Conservation (phyloP, 2,888 invertebrate genomes). For the Tetragonula carbonaria region DNA sequence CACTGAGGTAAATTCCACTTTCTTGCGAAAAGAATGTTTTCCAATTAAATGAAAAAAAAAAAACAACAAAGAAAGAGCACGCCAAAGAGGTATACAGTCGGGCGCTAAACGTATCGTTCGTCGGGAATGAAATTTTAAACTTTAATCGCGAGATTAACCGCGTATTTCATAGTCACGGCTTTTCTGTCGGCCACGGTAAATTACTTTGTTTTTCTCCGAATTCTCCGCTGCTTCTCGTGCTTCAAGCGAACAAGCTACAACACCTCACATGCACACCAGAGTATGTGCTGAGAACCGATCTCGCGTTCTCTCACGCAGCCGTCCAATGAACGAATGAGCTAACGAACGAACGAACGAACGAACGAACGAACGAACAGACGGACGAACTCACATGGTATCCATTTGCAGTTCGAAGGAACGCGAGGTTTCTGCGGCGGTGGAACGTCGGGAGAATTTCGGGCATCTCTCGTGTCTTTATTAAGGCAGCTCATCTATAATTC, state of each 20-base stretch:
- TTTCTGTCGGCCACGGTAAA: slow-evolving; percentile 22
- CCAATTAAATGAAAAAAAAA: slow-evolving; percentile 27
- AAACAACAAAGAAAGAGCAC: too few species aligned
- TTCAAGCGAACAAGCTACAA: not conserved
- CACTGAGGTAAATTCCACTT: not conserved
- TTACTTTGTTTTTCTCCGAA: slow-evolving; percentile 38
- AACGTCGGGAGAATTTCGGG: slow-evolving; percentile 72
- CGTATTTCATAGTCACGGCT: slow-evolving; percentile 34
- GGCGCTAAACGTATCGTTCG: slow-evolving; percentile 16
- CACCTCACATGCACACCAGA: not conserved
- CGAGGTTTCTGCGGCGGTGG: slow-evolving; percentile 53
- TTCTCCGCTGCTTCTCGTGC: slow-evolving; percentile 19
- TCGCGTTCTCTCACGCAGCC: slow-evolving; percentile 3
- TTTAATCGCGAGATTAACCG: slow-evolving; percentile 56
- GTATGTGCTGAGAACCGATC: not conserved
- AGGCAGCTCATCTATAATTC: slow-evolving; percentile 73
- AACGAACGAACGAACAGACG: not conserved
- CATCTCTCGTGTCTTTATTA: slow-evolving; percentile 71
- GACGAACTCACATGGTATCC: slow-evolving; percentile 29
- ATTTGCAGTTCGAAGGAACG: slow-evolving; percentile 60
- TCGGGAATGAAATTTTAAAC: slow-evolving; percentile 56
- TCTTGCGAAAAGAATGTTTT: slow-evolving; percentile 19
- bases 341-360: not conserved
- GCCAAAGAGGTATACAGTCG: not conserved
- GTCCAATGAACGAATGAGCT: slow-evolving; percentile 3